These are phyloP conservation scores for Conopomorpha cramerella DNA, from an alignment of 1,140 invertebrate species.

Conservation along the genomic window DNA sequence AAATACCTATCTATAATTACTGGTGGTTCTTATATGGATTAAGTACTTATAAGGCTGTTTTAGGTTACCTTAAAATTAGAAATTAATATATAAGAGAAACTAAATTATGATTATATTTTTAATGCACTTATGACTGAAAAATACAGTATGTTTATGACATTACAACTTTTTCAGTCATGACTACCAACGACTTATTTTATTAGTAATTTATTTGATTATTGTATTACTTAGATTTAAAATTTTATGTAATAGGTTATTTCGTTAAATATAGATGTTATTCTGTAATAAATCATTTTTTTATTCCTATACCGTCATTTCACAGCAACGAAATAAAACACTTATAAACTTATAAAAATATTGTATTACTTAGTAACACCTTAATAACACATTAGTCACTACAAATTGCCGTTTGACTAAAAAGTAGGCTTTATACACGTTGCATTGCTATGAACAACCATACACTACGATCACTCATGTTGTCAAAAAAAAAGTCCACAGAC, in stretches of 20 bases:
- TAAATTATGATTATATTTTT: conserved; percentile 4
- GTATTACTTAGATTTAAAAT: neutral
- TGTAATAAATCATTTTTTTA: too few relatives aligned
- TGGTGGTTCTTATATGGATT: neutral
- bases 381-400: too few relatives aligned
- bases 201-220: neutral
- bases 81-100: conserved; percentile 3
- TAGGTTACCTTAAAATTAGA: conserved; percentile 4
- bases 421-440: too few relatives aligned
- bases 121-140: conserved; percentile 48
- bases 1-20: neutral
- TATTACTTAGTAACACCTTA: too few relatives aligned
- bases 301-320: too few relatives aligned
- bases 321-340: too few relatives aligned
- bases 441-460: too few relatives aligned
- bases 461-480: too few relatives aligned
- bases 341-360: too few relatives aligned
- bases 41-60: conserved; percentile 1
- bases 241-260: neutral
- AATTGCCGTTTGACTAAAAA: too few relatives aligned
- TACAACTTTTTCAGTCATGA: conserved; percentile 47
- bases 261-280: neutral
- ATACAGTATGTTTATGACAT: conserved; percentile 17
- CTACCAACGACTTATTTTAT: conserved; percentile 8
- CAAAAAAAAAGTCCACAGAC: too few relatives aligned